Evolutionary conservation across 2,888 invertebrate genomes (phyloP).

Genomic region (Holacanthella duospinosa): DNA sequence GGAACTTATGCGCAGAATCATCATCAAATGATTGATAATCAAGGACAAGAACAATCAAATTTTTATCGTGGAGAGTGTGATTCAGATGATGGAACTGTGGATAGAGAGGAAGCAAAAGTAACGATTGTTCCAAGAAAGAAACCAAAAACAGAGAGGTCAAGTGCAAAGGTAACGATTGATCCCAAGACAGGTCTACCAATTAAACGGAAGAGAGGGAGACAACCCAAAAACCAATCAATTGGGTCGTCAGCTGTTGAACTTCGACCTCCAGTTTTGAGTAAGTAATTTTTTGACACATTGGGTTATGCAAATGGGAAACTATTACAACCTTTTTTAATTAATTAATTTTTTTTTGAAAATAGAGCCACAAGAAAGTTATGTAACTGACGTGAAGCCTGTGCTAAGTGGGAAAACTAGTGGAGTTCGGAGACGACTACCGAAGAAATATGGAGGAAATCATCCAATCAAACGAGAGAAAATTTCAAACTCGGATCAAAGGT

Average conservation of each 20-base stretch:
- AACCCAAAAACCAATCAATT: slow-evolving; percentile 19
- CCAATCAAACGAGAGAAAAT: slow-evolving; percentile 27
- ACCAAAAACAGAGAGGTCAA: slow-evolving; percentile 3
- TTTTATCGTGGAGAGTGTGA: background rate
- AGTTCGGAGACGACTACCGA: slow-evolving; percentile 26
- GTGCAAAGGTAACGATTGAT: background rate
- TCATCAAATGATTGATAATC: background rate
- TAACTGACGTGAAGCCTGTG: slow-evolving; percentile 15
- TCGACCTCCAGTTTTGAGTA: slow-evolving; percentile 1
- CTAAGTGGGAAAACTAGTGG: slow-evolving; percentile 20
- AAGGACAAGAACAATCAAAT: background rate
- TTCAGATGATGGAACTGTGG: background rate
- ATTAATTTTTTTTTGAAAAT: background rate
- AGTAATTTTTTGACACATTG: background rate
- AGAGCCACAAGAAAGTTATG: slow-evolving; percentile 8
- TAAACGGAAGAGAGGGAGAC: slow-evolving; percentile 26
- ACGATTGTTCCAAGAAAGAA: background rate
- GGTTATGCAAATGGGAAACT: too few relatives aligned
- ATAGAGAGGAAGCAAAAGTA: background rate
- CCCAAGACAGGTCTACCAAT: slow-evolving; percentile 12
- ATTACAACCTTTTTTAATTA: background rate
- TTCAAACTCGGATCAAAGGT: slow-evolving; percentile 15
- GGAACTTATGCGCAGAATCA: background rate
- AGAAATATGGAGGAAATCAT: slow-evolving; percentile 24
- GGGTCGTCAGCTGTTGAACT: background rate